A percentile compares a stretch with the other conserved stretches of the same genome.
phyloP scores from a whole-genome alignment of 2,797 vertebrate genomes.

The Allobates femoralis region DNA sequence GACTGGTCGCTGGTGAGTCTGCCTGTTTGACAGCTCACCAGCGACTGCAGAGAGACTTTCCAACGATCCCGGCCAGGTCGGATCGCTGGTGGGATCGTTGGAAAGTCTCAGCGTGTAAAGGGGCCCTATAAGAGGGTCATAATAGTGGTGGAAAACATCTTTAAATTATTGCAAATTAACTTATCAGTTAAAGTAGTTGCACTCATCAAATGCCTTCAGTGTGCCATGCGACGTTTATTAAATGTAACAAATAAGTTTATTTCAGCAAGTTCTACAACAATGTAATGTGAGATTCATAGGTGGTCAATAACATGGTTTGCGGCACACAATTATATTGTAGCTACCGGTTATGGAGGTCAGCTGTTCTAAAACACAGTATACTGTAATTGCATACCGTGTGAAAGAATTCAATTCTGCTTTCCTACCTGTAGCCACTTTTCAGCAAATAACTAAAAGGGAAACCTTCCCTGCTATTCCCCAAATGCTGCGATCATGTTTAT shows the following conservation, averaged over 20 bases:
- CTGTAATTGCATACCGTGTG: not conserved
- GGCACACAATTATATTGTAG: not conserved
- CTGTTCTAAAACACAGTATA: not conserved
- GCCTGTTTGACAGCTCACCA: no score
- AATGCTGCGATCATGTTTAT: slow-evolving; percentile 22
- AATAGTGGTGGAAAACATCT: no score
- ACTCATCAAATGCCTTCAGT: not conserved
- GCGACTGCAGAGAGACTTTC: no score
- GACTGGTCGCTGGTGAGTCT: no score
- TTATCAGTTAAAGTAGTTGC: not conserved
- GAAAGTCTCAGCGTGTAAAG: no score
- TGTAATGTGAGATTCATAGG: not conserved
- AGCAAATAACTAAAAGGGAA: slow-evolving; percentile 32
- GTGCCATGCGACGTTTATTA: not conserved
- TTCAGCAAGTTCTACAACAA: not conserved
- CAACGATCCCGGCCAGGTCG: no score
- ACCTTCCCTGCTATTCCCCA: slow-evolving; percentile 16
- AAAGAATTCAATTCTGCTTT: not conserved
- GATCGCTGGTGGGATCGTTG: no score
- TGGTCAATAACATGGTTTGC: not conserved
- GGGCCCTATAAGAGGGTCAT: no score
- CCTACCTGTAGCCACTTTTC: not conserved
- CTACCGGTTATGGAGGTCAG: not conserved
- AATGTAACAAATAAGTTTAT: not conserved
- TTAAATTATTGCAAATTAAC: no score